Evolutionary conservation across 2,113 vertebrate genomes (phyloP).

Genomic region (Boulengeromyrus knoepffleri): DNA sequence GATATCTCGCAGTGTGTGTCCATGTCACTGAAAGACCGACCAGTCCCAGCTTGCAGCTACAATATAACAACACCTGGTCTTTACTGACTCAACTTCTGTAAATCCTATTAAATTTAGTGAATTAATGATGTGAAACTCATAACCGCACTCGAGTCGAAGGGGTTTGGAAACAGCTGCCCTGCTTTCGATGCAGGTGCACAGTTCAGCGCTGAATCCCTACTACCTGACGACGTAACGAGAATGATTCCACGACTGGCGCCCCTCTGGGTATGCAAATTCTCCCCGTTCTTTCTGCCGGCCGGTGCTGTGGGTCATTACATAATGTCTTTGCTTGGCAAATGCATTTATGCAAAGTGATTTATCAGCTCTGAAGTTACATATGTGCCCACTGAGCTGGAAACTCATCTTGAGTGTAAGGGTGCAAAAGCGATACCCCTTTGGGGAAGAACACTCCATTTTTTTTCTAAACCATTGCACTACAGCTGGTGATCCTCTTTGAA

Average conservation of each 20-base stretch:
- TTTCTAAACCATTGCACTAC: background rate
- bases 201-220: background rate
- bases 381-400: background rate
- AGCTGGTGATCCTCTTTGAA: background rate
- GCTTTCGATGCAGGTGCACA: background rate
- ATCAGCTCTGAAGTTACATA: background rate
- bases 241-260: background rate
- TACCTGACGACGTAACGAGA: background rate
- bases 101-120: background rate
- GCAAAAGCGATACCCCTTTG: background rate
- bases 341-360: constrained; percentile 3
- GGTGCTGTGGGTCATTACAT: background rate
- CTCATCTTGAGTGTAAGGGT: background rate
- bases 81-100: background rate
- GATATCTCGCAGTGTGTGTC: background rate
- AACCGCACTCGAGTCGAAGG: background rate
- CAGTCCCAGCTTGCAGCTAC: background rate
- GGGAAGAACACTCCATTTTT: background rate
- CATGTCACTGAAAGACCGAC: background rate
- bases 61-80: background rate
- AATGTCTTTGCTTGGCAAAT: background rate
- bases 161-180: background rate
- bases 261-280: background rate
- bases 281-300: background rate
- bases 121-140: background rate